Percentiles rank a stretch among this genome's conserved stretches.
phyloP scores from a whole-genome alignment of 2,113 vertebrate species.

The Sminthopsis crassicaudata region DNA sequence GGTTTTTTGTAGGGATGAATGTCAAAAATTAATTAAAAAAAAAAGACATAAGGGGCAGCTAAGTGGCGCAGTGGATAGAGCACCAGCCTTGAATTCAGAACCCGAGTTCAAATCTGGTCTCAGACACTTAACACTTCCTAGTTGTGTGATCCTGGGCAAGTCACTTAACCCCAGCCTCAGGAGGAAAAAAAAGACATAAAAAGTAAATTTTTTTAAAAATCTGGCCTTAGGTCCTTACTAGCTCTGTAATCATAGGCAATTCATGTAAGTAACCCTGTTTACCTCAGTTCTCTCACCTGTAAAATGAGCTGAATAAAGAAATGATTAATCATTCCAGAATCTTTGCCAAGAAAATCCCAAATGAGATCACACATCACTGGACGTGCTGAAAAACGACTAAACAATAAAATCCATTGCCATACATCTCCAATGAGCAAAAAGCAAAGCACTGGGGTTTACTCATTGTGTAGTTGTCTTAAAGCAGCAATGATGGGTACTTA shows the following conservation, averaged over 20 bases:
- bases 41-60: too few relatives aligned
- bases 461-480: constrained; percentile 23
- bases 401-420: constrained; percentile 15
- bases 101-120: too few relatives aligned
- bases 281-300: not conserved
- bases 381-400: not conserved
- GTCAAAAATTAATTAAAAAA: too few relatives aligned
- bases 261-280: not conserved
- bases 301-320: not conserved
- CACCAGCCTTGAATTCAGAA: too few relatives aligned
- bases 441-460: constrained; percentile 23
- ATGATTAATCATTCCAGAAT: not conserved
- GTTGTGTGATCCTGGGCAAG: too few relatives aligned
- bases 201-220: not conserved
- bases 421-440: constrained; percentile 52
- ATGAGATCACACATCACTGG: not conserved
- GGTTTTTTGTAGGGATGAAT: too few relatives aligned
- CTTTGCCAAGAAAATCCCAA: constrained; percentile 1
- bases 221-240: not conserved
- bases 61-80: too few relatives aligned
- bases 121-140: too few relatives aligned
- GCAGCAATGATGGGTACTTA: constrained; percentile 28
- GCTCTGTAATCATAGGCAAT: not conserved
- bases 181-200: too few relatives aligned
- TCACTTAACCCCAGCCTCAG: too few relatives aligned